Conservation (phyloP, 2,888 invertebrate species). For the Antheraea yamamai region DNA sequence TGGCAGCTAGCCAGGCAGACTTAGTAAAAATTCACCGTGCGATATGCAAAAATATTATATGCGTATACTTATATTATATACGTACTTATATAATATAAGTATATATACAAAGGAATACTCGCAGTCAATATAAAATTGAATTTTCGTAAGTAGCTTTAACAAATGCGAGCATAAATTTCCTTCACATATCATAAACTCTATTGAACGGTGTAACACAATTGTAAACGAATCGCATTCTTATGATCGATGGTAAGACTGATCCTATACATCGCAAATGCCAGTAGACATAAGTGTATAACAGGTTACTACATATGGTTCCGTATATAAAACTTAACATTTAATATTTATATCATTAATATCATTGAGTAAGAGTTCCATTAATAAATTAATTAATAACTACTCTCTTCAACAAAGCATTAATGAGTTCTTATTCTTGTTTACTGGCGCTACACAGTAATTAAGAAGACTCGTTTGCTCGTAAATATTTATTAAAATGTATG, state of each 20-base stretch:
- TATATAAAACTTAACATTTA: not conserved
- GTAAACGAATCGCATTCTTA: not conserved
- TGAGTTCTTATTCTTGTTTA: too few relatives aligned
- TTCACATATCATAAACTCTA: constrained; percentile 6
- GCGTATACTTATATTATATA: too few relatives aligned
- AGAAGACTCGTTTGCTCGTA: too few relatives aligned
- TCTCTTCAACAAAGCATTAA: too few relatives aligned
- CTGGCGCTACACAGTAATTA: too few relatives aligned
- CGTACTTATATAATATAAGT: not conserved
- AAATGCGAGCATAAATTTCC: constrained; percentile 6
- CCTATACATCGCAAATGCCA: constrained; percentile 1
- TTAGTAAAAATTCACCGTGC: too few relatives aligned
- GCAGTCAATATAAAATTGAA: not conserved
- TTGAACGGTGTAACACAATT: not conserved
- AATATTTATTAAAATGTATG: too few relatives aligned
- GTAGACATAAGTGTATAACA: not conserved
- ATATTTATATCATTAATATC: too few relatives aligned
- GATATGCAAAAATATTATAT: too few relatives aligned
- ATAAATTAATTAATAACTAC: too few relatives aligned
- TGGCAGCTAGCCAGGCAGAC: too few relatives aligned
- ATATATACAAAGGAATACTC: not conserved
- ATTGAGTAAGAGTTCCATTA: too few relatives aligned
- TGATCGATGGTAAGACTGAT: constrained; percentile 12
- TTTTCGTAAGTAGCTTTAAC: not conserved
- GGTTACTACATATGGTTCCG: not conserved